These are phyloP conservation scores for Sebastes fasciatus DNA, from an alignment of 2,113 vertebrate species.

Conservation along the genomic window DNA sequence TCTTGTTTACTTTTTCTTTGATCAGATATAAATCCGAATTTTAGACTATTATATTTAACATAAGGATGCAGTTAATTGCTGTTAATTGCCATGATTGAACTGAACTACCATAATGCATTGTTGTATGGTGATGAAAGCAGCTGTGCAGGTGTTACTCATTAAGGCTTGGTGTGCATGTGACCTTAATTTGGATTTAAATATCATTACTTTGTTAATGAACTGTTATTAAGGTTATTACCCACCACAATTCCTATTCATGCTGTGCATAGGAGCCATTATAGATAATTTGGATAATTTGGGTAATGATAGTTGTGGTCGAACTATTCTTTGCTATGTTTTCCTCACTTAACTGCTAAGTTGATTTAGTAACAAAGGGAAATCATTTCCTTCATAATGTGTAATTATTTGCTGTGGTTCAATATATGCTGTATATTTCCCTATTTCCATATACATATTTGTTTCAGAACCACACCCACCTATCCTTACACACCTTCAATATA, in stretches of 20 bases:
- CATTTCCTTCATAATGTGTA: not conserved
- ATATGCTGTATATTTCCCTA: not conserved
- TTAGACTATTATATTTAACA: not conserved
- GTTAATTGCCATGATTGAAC: not conserved
- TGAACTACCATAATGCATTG: too few species aligned
- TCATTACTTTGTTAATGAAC: not conserved
- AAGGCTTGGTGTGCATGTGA: not conserved
- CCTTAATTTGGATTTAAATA: not conserved
- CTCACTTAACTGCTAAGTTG: not conserved
- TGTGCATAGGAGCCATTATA: not conserved
- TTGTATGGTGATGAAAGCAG: too few species aligned
- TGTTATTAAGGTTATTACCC: not conserved
- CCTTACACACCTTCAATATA: not conserved
- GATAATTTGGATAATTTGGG: not conserved
- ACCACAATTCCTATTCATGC: not conserved
- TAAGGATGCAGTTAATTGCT: not conserved
- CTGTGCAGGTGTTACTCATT: too few species aligned
- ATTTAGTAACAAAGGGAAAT: not conserved
- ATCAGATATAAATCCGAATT: not conserved
- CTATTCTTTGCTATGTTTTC: not conserved
- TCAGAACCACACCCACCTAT: not conserved
- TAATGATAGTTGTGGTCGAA: not conserved
- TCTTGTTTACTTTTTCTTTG: not conserved
- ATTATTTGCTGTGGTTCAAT: not conserved
- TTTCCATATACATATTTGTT: not conserved